These are phyloP conservation scores for Drosophila teissieri DNA, from an alignment of 1,140 invertebrate genomes.

Conservation along the genomic window DNA sequence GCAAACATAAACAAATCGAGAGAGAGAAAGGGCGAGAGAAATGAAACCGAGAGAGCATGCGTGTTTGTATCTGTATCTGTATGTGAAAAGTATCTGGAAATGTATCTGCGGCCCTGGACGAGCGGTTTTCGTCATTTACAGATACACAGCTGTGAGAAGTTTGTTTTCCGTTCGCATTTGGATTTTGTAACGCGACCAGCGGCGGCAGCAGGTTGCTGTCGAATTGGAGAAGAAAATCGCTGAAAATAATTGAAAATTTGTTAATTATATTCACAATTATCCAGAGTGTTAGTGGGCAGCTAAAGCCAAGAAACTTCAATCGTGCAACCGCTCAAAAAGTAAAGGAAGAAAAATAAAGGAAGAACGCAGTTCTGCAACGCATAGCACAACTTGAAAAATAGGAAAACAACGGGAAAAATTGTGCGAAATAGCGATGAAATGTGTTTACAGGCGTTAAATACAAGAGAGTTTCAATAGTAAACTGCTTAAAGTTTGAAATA, in stretches of 20 bases:
- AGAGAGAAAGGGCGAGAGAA: slow-evolving; percentile 18
- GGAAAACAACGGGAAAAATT: neutral
- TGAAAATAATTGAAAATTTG: slow-evolving; percentile 5
- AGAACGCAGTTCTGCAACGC: neutral
- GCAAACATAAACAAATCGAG: slow-evolving; percentile 70
- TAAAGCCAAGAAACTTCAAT: neutral
- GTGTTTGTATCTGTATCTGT: slow-evolving; percentile 60
- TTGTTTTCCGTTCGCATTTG: slow-evolving; percentile 52
- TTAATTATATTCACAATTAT: slow-evolving; percentile 4
- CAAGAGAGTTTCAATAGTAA: neutral
- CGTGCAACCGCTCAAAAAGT: neutral
- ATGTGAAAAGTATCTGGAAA: slow-evolving; percentile 20
- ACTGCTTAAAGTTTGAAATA: slow-evolving; percentile 1
- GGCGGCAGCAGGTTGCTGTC: slow-evolving; percentile 67
- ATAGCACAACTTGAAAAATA: neutral
- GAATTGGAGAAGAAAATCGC: slow-evolving; percentile 44
- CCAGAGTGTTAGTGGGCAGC: neutral
- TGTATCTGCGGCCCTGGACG: slow-evolving; percentile 31
- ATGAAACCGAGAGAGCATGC: slow-evolving; percentile 57
- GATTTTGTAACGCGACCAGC: slow-evolving; percentile 36
- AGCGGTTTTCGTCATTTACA: slow-evolving; percentile 75
- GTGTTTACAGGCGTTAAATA: neutral
- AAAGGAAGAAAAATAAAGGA: neutral
- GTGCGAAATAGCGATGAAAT: neutral
- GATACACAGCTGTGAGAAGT: slow-evolving; percentile 74